Base-by-base conservation (phyloP, 1,140 invertebrate genomes). In the Acyrthosiphon pisum region DNA sequence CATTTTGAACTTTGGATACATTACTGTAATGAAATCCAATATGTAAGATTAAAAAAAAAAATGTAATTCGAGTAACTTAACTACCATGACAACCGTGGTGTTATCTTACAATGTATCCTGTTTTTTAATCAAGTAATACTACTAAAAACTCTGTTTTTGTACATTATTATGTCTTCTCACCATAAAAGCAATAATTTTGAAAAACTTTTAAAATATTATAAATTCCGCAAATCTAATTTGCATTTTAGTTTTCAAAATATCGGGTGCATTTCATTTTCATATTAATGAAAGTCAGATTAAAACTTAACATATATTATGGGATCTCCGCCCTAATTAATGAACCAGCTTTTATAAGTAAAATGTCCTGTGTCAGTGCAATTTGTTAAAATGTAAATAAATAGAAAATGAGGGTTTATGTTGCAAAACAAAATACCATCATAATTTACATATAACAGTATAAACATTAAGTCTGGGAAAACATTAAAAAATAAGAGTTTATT, bases 11-110 rank as follows among this genome's bases (percentile, higher is more conserved):
- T 91, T 91, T 48, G 7, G 23, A 83, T 81, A 41, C 90, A 91
- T 91, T 91, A 91, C 23, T 35, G 68, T 91, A 91, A 91, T 91
- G 90, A 91, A 81, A 83, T 35, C 26, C 90, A 91, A 83, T 91
- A 91, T 91, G 30, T 91, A 30, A 91, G 41, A 91, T 83, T 91
- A 91, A 81, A 48, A 81, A 50, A 46, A 91, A 91, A 91, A 68
- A 68, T 68, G 41, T 41, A 48, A 91, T 56, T 46, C 46, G 37
- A 90, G 56, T 68, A 46, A 44, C 41, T 37, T 68, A 90, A 60
- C 53, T 68, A 68, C 56, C 37, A 68, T 30, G 50, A 60, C 50
- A 41, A 60, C 53, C 89, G 7, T 37, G 50, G 88, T 56, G 88
- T 90, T 90, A 44, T 90, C 44, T 90, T 90, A 90, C 53, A 68